Evolutionary conservation across 2,797 vertebrate species (phyloP).

Genomic region (Manis javanica): DNA sequence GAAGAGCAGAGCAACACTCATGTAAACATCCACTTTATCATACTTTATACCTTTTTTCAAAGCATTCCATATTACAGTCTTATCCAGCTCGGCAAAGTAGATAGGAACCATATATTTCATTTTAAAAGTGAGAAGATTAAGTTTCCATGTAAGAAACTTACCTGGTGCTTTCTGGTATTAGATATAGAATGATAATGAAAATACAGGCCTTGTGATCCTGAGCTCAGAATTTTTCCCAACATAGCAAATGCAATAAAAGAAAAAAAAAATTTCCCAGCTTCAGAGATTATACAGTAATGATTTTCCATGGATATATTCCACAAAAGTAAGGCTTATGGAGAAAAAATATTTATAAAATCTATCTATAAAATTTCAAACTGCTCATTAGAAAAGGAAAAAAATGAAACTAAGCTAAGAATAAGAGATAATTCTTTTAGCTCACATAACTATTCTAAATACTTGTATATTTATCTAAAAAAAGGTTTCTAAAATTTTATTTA

Average conservation of each 20-base stretch:
- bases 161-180: neutral
- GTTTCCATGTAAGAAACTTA: neutral
- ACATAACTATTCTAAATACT: neutral
- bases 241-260: neutral
- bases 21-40: neutral
- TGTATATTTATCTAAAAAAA: neutral
- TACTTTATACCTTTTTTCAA: neutral
- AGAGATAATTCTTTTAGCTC: neutral
- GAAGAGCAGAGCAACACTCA: neutral
- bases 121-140: neutral
- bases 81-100: neutral
- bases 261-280: neutral
- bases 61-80: neutral
- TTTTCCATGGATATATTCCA: neutral
- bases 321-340: neutral
- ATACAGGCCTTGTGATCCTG: neutral
- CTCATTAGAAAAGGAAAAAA: neutral
- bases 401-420: slow-evolving; percentile 24
- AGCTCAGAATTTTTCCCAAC: neutral
- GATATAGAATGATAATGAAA: neutral
- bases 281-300: neutral
- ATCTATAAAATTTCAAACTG: neutral
- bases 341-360: neutral
- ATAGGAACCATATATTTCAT: neutral
- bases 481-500: neutral